Evolutionary conservation across 2,888 invertebrate species (phyloP).

Genomic region (Cremastinae sp.): DNA sequence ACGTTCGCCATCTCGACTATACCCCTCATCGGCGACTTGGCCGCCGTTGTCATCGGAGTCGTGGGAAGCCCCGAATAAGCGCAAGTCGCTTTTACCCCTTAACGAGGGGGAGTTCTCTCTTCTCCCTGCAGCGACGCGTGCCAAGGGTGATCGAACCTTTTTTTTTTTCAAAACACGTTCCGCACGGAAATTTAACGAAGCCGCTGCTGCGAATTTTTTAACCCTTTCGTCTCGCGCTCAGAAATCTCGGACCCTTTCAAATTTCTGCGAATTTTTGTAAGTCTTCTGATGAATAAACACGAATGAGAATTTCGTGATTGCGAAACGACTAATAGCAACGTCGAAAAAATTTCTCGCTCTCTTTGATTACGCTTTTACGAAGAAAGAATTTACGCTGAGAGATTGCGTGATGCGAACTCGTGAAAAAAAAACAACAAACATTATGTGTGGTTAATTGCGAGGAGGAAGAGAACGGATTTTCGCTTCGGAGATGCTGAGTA

Average conservation of each 20-base stretch:
- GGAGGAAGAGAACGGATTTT: neutral
- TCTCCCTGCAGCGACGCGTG: slow-evolving; percentile 6
- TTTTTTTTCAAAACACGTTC: slow-evolving; percentile 34
- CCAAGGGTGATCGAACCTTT: slow-evolving; percentile 47
- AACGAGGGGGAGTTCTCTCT: slow-evolving; percentile 14
- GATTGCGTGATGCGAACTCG: too few relatives aligned
- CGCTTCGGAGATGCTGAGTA: neutral
- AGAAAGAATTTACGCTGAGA: too few relatives aligned
- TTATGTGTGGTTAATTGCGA: neutral
- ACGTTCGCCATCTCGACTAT: slow-evolving; percentile 8
- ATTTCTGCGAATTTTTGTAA: neutral
- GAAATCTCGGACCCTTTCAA: too few relatives aligned
- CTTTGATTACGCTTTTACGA: too few relatives aligned
- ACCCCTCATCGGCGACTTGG: slow-evolving; percentile 5
- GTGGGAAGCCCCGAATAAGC: slow-evolving; percentile 49
- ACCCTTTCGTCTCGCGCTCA: neutral
- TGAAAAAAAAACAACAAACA: neutral
- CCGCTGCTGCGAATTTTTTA: slow-evolving; percentile 5
- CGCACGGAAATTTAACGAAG: slow-evolving; percentile 33
- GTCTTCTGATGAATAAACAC: too few relatives aligned
- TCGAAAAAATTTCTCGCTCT: too few relatives aligned
- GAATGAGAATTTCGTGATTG: too few relatives aligned
- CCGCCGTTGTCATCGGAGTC: slow-evolving; percentile 22
- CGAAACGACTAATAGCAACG: too few relatives aligned
- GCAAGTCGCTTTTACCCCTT: slow-evolving; percentile 15